Evolutionary conservation across 2,888 invertebrate genomes (phyloP).

Genomic region (Operophtera brumata): DNA sequence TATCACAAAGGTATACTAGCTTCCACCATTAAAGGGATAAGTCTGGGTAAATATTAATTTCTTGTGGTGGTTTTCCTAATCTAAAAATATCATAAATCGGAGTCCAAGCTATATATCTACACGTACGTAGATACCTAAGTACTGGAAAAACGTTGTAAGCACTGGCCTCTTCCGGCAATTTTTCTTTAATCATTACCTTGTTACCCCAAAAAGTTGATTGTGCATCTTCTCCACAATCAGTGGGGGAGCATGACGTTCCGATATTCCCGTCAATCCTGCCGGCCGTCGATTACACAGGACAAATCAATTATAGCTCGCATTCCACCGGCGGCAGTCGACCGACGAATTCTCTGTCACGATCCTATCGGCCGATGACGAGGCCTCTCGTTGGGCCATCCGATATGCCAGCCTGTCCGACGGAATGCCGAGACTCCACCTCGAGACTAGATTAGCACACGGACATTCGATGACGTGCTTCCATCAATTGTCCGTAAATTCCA

Average conservation of each 20-base stretch:
- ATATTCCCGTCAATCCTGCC: constrained; percentile 70
- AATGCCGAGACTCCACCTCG: constrained; percentile 47
- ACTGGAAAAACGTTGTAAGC: neutral
- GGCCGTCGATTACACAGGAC: constrained; percentile 75
- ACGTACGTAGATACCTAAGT: no score
- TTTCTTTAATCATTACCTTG: neutral
- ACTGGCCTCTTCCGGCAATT: constrained; percentile 9
- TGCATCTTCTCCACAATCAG: constrained; percentile 33
- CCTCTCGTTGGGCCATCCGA: constrained; percentile 62
- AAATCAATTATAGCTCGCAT: constrained; percentile 78
- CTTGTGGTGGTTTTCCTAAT: no score
- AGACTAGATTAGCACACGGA: constrained; percentile 59
- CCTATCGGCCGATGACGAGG: constrained; percentile 67
- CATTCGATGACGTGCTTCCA: constrained; percentile 67
- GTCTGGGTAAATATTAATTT: no score
- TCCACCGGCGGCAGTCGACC: constrained; percentile 67
- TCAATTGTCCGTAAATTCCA: constrained; percentile 70
- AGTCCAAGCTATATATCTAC: no score
- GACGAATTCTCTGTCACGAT: constrained; percentile 78
- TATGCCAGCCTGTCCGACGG: constrained; percentile 50
- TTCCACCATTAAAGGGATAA: no score
- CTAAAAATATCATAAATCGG: no score
- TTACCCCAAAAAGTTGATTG: constrained; percentile 9
- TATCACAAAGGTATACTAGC: no score
- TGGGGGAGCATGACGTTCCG: constrained; percentile 55